These are phyloP conservation scores for Akabosia matsudoensis DNA, from an alignment of 1,140 invertebrate species.

Conservation along the genomic window DNA sequence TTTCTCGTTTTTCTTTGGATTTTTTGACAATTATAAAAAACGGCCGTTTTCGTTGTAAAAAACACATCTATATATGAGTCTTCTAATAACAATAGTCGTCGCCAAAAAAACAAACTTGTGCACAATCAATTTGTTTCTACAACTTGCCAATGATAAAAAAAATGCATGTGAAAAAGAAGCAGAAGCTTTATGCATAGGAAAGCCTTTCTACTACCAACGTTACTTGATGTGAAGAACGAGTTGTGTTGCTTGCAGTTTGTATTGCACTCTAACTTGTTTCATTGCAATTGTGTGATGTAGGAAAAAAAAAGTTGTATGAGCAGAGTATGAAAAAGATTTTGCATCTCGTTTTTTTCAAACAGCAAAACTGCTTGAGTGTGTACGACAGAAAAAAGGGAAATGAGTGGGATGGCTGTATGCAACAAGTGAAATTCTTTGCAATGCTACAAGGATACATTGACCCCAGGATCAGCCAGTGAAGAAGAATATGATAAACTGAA, in stretches of 20 bases:
- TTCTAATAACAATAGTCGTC: too few species aligned
- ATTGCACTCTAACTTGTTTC: neutral
- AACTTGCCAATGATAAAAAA: too few species aligned
- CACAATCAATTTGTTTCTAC: neutral
- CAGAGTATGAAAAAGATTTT: neutral
- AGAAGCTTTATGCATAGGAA: too few species aligned
- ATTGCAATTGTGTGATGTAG: neutral
- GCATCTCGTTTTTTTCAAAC: neutral
- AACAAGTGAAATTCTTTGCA: constrained; percentile 38
- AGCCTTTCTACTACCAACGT: constrained; percentile 1
- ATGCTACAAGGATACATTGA: constrained; percentile 35
- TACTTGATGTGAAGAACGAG: neutral
- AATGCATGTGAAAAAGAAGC: too few species aligned
- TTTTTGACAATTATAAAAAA: too few species aligned
- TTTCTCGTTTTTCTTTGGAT: constrained; percentile 4
- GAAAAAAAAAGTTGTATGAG: too few species aligned
- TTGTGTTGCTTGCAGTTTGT: neutral
- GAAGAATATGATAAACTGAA: neutral
- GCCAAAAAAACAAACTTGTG: too few species aligned
- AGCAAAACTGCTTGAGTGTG: too few species aligned
- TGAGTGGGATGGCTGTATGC: constrained; percentile 27
- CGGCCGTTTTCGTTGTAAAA: too few species aligned
- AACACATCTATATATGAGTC: too few species aligned
- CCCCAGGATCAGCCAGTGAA: constrained; percentile 27
- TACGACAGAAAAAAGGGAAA: constrained; percentile 14